A percentile compares a stretch with the other conserved stretches of the same genome.
Evolutionary conservation across 1,140 invertebrate species (phyloP).

Genomic region (Pseudomyrmex concolor): DNA sequence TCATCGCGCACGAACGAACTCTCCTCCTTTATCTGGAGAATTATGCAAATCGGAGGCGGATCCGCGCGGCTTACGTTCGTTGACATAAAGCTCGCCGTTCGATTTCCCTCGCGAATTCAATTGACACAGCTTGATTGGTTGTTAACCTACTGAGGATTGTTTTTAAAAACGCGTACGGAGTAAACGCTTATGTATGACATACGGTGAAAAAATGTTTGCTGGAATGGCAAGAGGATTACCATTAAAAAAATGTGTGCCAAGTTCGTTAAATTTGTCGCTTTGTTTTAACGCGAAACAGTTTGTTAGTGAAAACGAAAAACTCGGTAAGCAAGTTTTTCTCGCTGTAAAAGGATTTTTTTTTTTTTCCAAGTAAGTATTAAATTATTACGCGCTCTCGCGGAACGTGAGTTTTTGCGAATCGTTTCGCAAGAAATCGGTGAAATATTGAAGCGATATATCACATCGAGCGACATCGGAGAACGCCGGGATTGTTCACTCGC

Average conservation of each 20-base stretch:
- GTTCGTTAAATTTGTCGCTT: no score
- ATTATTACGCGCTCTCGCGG: neutral
- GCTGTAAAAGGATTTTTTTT: neutral
- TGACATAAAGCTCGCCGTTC: constrained; percentile 13
- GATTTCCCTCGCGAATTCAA: neutral
- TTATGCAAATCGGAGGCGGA: constrained; percentile 7
- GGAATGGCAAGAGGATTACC: no score
- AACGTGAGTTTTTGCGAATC: constrained; percentile 1
- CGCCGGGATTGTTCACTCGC: constrained; percentile 20
- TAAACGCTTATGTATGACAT: no score
- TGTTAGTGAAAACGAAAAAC: no score
- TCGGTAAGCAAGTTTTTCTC: no score
- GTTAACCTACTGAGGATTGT: neutral
- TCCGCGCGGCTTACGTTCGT: constrained; percentile 8
- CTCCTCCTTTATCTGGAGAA: constrained; percentile 15
- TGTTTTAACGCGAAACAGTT: neutral
- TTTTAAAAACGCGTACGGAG: neutral
- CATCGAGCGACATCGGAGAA: neutral
- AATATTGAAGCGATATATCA: constrained; percentile 8
- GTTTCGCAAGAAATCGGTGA: neutral
- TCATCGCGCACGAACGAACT: neutral
- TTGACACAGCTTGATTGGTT: constrained; percentile 17
- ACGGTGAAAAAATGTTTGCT: no score
- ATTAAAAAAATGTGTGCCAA: no score
- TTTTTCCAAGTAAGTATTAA: constrained; percentile 1